Evolutionary conservation across 2,888 invertebrate genomes (phyloP), one percentile per base, ranked within the genome.

Genomic region (Limnephilus rhombicus): DNA sequence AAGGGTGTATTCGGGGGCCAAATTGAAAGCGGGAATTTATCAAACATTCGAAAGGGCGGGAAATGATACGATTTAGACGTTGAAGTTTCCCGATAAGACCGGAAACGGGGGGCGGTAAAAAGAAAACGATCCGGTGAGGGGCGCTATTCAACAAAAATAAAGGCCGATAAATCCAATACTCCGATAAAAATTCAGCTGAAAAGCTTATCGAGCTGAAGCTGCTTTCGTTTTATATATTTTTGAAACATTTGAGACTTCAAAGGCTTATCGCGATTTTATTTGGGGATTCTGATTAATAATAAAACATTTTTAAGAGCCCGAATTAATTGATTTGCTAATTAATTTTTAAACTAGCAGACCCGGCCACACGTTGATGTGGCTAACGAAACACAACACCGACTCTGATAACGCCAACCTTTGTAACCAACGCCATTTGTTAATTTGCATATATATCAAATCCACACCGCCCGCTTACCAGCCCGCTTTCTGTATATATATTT

Each of bases 21-120:
- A 91, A 91, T 91, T 91, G 91, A 89, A 91, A 89, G 81, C 91
- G 91, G 85, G 89, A 91, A 89, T 83, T 91, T 91, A 88, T 85
- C 82, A 88, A 89, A 89, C 89, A 89, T 91, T 91, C 91, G 89
- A 89, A 89, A 68, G 87, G 87, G 85, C 85, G 91, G 88, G 82
- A 91, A 91, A 83, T 89, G 91, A 89, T 81, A 85, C 91, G 89
- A 89, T 87, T 80, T 89, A 91, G 89, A 88, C 80, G 91, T 83
- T 89, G 82, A 49, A 88, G 68, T 80, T 87, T 89, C 68, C 53
- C 82, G 91, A 91, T 91, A 68, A 68, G 68, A 68, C 68, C 68
- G 68, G 68, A 68, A 68, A 68, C 68, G 68, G 68, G 85, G 80
- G 91, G 87, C 87, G 91, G 87, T 91, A 87, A 87, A 91, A 87